phyloP scores from a whole-genome alignment of 2,113 vertebrate genomes.

The Malaclemys terrapin region DNA sequence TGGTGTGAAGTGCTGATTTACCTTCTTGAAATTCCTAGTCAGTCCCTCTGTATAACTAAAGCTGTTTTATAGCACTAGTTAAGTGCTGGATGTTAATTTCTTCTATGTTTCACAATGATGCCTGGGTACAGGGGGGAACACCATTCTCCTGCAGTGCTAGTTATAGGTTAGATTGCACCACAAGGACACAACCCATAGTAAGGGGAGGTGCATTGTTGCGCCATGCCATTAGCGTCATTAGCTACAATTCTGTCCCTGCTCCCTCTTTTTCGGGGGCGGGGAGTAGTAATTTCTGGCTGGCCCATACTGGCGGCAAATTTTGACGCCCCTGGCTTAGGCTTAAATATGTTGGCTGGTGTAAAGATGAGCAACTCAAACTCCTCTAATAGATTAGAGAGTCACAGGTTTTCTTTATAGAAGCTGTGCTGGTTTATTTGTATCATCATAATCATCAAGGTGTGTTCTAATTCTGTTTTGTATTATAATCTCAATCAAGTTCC shows the following conservation, averaged over 20 bases:
- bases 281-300: neutral
- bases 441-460: neutral
- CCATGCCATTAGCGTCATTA: neutral
- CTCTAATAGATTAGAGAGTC: neutral
- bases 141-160: neutral
- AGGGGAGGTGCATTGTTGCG: neutral
- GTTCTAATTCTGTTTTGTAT: conserved; percentile 1
- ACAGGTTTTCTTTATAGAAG: neutral
- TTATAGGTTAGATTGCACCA: neutral
- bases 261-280: neutral
- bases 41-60: neutral
- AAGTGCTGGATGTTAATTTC: neutral
- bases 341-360: neutral
- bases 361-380: neutral
- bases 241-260: neutral
- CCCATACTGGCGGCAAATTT: neutral
- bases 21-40: neutral
- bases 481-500: conserved; percentile 15
- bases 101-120: neutral
- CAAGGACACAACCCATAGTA: neutral
- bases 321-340: neutral
- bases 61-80: neutral
- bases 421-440: neutral
- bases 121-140: neutral
- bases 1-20: neutral